Percentiles rank a stretch among this genome's conserved stretches.
phyloP scores from a whole-genome alignment of 1,140 invertebrate genomes.

The Leucophenga varia region DNA sequence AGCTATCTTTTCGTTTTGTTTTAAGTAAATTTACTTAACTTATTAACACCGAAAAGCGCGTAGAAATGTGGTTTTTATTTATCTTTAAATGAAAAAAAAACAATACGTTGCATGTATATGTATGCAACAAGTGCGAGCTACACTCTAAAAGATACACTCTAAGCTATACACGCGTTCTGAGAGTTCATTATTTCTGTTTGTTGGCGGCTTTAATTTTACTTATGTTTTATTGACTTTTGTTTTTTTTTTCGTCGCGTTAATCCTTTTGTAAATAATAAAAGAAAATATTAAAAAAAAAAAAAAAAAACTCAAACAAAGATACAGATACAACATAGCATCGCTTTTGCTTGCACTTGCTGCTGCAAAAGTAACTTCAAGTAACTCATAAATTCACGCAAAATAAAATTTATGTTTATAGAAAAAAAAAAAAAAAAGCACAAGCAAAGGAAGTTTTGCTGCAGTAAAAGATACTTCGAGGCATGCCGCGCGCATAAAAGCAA shows the following conservation, averaged over 20 bases:
- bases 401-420: conserved; percentile 36
- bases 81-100: too few relatives aligned
- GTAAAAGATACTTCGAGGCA: conserved; percentile 1
- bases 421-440: neutral
- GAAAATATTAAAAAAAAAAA: too few relatives aligned
- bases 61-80: too few relatives aligned
- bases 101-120: too few relatives aligned
- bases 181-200: conserved; percentile 34
- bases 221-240: conserved; percentile 7
- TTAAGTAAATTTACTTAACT: conserved; percentile 44
- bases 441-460: neutral
- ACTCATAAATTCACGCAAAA: conserved; percentile 51
- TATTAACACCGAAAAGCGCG: conserved; percentile 31
- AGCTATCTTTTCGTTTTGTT: conserved; percentile 11
- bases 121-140: conserved; percentile 30
- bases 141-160: neutral
- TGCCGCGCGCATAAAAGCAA: conserved; percentile 2
- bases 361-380: conserved; percentile 4
- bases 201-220: neutral
- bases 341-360: too few relatives aligned
- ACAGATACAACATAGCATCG: too few relatives aligned
- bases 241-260: conserved; percentile 16
- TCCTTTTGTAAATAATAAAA: conserved; percentile 37
- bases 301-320: too few relatives aligned
- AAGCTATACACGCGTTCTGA: conserved; percentile 10